Evolutionary conservation across 2,888 invertebrate genomes (phyloP), one percentile per base, ranked within the genome.

Genomic region (Apeira syringaria): DNA sequence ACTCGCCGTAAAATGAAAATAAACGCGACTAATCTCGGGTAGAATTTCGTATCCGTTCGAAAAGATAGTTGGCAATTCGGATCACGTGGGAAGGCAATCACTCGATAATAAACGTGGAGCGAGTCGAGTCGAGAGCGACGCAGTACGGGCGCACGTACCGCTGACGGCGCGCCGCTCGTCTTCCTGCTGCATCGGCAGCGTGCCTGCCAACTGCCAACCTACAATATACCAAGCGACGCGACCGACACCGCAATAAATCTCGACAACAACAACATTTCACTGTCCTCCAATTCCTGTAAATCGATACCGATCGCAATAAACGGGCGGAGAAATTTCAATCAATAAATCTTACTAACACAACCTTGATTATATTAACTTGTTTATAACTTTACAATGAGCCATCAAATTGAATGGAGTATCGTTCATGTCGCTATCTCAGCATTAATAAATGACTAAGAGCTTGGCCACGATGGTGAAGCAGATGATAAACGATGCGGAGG

Each of bases 51-150:
- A 77, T 79, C 69, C 67, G 61, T 75, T 70, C 62, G 66, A 68
- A 72, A 74, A 71, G 68, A 70, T 74, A 71, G 78, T 85, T 86
- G 74, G 78, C 58, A 59, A 88, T 79, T 86, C 87, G 61, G 76
- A 80, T 85, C 88, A 88, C 87, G 87, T 78, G 79, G 80, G 64
- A 67, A 71, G 76, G 82, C 86, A 87, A 88, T 87, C 86, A 85
- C 81, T 86, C 76, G 80, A 87, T 82, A 84, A 76, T 86, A 85
- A 84, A 86, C 79, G 85, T 79, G 72, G 69, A 80, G 75, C 75
- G 4, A 2, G 3, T 2, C 15, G 76, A 75, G 76, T 69, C 64
- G 73, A 75, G 76, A 68, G 67, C 68, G 74, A 63, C 67, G 68
- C 70, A 64, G 70, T 64, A 66, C 68, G 68, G 70, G 53, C 39